Evolutionary conservation across 2,888 invertebrate genomes (phyloP), one percentile per base, ranked within the genome.

Genomic region (Amitus sp.): DNA sequence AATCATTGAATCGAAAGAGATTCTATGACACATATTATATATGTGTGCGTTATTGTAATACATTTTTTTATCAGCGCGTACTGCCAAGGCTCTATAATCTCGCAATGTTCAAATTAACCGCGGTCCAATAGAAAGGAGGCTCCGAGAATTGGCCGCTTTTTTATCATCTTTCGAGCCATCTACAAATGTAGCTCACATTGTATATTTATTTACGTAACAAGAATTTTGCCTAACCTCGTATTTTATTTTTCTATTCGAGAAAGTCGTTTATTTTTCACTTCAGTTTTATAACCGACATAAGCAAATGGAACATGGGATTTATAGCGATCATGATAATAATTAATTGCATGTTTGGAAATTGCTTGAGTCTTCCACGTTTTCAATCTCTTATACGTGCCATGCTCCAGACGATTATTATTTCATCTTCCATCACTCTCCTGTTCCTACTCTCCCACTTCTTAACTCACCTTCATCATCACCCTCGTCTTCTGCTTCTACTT

Each of bases 61-160:
- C 56, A 53, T 64, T 64, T 54, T 64, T 61, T 51, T 65, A 63
- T 69, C 71, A 73, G 73, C 72, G 72, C 70, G 69, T 74, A 78
- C 77, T 78, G 78, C 77, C 78, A 72, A 73, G 67, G 67, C 72
- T 75, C 67, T 67, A 57, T 66, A 62, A 64, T 64, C 60, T 57
- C 33, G 48, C 64, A 49, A 51, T 49, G 50, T 45, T 49, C 53
- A 51, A 59, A 57, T 47, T 50, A 60, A 54, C n/a, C n/a, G n/a
- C 47, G 56, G 54, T 53, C 56, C 57, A 53, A 30, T 42, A 39
- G 52, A 47, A 33, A 28, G 45, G 45, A 45, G 45, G 9, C 27
- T n/a, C n/a, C n/a, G n/a, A n/a, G n/a, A n/a, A n/a, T n/a, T 27
- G 27, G 45, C 13, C 12, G 23, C 45, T 27, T 12, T 27, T 23